Percentiles rank a stretch among this genome's conserved stretches.
Evolutionary conservation across 2,797 vertebrate genomes (phyloP).

Genomic region (Scolopax rusticola): DNA sequence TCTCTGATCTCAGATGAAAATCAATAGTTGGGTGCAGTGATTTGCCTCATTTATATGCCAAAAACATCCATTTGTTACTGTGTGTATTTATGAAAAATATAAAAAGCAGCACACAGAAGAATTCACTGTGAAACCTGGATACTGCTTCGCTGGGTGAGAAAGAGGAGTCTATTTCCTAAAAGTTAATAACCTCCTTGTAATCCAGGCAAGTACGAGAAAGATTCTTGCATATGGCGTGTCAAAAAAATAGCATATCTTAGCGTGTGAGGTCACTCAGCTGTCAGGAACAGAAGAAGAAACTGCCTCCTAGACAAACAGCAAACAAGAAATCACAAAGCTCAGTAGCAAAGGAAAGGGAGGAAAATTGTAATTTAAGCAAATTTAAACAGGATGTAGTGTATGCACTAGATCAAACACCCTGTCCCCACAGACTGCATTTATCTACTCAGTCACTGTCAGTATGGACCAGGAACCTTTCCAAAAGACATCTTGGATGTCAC

Average conservation of each 20-base stretch:
- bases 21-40: neutral
- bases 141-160: neutral
- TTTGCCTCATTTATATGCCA: neutral
- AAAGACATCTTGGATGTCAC: neutral
- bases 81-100: neutral
- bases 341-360: neutral
- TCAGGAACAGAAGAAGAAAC: conserved; percentile 20
- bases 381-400: neutral
- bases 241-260: neutral
- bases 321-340: neutral
- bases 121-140: neutral
- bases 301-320: neutral
- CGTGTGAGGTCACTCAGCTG: neutral
- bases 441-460: neutral
- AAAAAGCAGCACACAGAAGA: neutral
- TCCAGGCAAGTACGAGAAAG: neutral
- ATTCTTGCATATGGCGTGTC: conserved; percentile 7
- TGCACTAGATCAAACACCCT: neutral
- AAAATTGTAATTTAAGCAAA: neutral
- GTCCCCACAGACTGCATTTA: neutral
- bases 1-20: neutral
- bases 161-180: neutral
- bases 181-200: neutral
- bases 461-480: neutral
- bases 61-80: neutral